Percentiles rank a stretch among this genome's conserved stretches.
Conservation (phyloP, 2,888 invertebrate species). For the Torymus texanus region DNA sequence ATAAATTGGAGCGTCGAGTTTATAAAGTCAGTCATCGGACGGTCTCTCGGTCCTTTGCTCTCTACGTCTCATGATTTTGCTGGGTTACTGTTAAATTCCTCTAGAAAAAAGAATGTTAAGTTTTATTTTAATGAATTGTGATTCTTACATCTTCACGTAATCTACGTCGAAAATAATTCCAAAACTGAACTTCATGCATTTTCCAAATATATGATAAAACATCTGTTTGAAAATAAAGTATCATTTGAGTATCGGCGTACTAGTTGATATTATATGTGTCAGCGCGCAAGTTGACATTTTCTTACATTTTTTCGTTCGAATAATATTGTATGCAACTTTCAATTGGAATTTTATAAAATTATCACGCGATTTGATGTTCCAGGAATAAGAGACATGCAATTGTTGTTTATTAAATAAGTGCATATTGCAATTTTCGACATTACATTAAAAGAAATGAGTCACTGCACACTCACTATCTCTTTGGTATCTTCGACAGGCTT, state of each 20-base stretch:
- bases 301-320: no score
- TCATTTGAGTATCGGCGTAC: no score
- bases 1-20: constrained; percentile 60
- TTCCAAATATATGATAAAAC: neutral
- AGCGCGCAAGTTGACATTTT: no score
- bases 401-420: no score
- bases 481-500: constrained; percentile 81
- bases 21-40: constrained; percentile 65
- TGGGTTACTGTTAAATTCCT: constrained; percentile 61
- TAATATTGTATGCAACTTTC: no score
- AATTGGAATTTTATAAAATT: no score
- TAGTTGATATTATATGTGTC: no score
- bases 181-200: neutral
- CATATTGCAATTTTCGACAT: neutral
- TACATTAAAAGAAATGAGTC: constrained; percentile 22
- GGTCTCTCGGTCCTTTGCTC: constrained; percentile 59
- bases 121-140: constrained; percentile 4
- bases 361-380: no score
- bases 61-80: constrained; percentile 64
- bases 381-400: no score
- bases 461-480: constrained; percentile 75
- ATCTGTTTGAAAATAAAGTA: no score
- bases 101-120: constrained; percentile 58
- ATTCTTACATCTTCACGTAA: neutral
- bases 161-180: neutral